phyloP scores from a whole-genome alignment of 2,888 invertebrate species.

The Netelia melanura region DNA sequence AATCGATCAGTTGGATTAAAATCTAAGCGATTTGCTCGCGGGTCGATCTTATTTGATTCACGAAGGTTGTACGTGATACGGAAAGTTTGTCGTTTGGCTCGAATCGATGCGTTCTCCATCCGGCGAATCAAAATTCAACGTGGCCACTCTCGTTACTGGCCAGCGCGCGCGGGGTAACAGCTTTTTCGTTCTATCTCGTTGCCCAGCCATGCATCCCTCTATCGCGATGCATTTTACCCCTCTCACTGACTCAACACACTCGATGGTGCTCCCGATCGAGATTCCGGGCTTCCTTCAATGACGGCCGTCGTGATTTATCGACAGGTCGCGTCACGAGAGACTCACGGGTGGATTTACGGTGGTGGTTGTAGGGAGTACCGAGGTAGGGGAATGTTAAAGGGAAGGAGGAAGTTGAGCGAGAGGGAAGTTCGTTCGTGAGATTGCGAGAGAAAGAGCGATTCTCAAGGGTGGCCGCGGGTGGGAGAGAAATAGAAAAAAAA shows the following conservation, averaged over 20 bases:
- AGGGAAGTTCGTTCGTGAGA: background rate
- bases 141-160: constrained; percentile 10
- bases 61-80: too few relatives aligned
- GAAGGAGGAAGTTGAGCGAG: too few relatives aligned
- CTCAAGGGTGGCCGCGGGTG: background rate
- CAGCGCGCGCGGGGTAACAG: background rate
- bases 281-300: constrained; percentile 62
- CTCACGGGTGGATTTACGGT: constrained; percentile 55
- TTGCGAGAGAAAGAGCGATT: constrained; percentile 18
- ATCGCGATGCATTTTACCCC: constrained; percentile 11
- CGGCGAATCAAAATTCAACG: background rate
- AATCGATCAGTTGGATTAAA: too few relatives aligned
- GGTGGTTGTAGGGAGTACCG: background rate
- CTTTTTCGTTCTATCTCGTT: constrained; percentile 1
- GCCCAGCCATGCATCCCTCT: background rate
- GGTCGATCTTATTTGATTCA: too few relatives aligned
- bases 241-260: constrained; percentile 47
- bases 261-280: constrained; percentile 60
- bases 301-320: constrained; percentile 75
- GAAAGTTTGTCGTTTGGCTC: background rate
- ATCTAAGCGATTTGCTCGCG: too few relatives aligned
- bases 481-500: constrained; percentile 24
- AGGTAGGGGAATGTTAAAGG: background rate
- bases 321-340: constrained; percentile 73
- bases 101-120: background rate